Conservation (phyloP, 2,113 vertebrate genomes). For the Penelope pileata region DNA sequence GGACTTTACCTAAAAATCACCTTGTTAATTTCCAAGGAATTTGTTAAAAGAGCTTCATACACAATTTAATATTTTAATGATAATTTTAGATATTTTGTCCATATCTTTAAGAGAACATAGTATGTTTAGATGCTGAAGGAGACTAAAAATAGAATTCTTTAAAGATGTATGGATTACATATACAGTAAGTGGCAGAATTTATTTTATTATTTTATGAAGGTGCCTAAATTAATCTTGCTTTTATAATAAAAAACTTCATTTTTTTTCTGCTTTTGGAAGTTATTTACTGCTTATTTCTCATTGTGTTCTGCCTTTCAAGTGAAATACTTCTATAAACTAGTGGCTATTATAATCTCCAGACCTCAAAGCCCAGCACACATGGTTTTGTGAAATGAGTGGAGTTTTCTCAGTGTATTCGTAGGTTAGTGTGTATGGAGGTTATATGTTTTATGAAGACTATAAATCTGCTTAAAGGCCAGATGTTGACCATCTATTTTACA, state of each 20-base stretch:
- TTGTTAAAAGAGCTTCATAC: neutral
- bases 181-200: slow-evolving; percentile 16
- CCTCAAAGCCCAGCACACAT: slow-evolving; percentile 53
- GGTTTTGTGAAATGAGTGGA: slow-evolving; percentile 34
- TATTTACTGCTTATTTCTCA: slow-evolving; percentile 39
- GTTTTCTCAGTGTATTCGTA: slow-evolving; percentile 37
- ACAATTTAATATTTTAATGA: neutral
- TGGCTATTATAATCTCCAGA: slow-evolving; percentile 47
- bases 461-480: slow-evolving; percentile 53
- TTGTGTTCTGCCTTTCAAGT: slow-evolving; percentile 54
- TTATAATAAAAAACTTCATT: slow-evolving; percentile 21
- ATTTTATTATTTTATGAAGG: slow-evolving; percentile 12
- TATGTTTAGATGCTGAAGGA: neutral
- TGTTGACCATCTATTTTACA: slow-evolving; percentile 53
- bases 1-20: neutral
- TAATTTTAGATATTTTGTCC: neutral
- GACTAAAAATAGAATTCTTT: slow-evolving; percentile 39
- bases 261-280: neutral
- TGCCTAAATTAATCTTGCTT: slow-evolving; percentile 21
- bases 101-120: neutral
- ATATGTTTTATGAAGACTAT: slow-evolving; percentile 46
- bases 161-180: slow-evolving; percentile 19
- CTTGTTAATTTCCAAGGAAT: neutral
- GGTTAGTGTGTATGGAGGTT: slow-evolving; percentile 3
- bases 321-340: slow-evolving; percentile 22